Conservation (phyloP, 2,113 vertebrate genomes). For the Rhagologus leucostigma region DNA sequence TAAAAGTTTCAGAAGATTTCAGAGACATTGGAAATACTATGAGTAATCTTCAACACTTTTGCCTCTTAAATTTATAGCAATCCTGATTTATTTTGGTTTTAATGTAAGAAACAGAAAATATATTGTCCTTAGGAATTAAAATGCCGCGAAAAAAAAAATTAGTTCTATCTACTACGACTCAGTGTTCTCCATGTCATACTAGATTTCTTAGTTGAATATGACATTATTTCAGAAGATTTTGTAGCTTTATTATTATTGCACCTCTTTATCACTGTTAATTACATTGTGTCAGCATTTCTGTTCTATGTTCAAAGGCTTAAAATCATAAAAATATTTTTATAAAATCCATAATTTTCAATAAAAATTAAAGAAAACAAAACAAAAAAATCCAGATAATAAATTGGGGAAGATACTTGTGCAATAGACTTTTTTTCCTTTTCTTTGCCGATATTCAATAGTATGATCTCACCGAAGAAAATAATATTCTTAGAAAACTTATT, state of each 20-base stretch:
- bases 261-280: background rate
- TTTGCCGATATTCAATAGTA: background rate
- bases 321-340: background rate
- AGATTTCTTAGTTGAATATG: background rate
- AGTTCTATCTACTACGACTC: background rate
- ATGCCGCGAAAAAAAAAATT: background rate
- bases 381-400: background rate
- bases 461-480: background rate
- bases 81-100: background rate
- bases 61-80: background rate
- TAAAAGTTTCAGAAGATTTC: background rate
- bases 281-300: background rate
- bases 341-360: background rate
- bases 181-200: background rate
- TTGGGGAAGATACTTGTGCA: background rate
- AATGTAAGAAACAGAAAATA: background rate
- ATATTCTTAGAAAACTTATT: background rate
- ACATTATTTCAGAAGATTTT: background rate
- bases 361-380: background rate
- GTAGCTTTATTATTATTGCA: background rate
- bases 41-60: background rate
- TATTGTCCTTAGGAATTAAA: background rate
- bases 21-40: background rate
- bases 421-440: background rate
- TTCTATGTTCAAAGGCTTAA: background rate